Conservation (phyloP, 2,113 vertebrate genomes). For the Gambusia holbrooki region DNA sequence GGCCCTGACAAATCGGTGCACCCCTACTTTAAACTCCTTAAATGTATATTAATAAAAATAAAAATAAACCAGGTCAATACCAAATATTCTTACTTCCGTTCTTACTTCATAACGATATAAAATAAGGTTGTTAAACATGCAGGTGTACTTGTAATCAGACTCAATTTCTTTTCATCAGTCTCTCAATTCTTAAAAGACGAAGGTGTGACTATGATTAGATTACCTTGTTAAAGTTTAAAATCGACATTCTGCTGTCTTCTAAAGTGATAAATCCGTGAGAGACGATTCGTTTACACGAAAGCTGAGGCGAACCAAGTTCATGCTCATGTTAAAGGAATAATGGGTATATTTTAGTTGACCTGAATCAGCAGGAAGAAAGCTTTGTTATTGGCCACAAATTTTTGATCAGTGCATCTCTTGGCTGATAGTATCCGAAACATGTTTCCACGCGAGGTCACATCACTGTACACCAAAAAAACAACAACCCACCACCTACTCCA, state of each 20-base stretch:
- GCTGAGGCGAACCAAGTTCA: not conserved
- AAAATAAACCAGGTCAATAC: too few relatives aligned
- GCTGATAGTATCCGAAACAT: not conserved
- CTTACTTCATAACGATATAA: too few relatives aligned
- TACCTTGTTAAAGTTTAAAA: not conserved
- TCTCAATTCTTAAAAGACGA: not conserved
- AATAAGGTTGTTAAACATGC: too few relatives aligned
- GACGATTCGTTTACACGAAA: too few relatives aligned
- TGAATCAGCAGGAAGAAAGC: too few relatives aligned
- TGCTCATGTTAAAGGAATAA: not conserved
- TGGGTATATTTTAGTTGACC: too few relatives aligned
- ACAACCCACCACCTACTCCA: not conserved
- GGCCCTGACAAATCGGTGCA: too few relatives aligned
- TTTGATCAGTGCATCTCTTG: not conserved
- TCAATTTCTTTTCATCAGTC: not conserved
- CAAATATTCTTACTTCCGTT: too few relatives aligned
- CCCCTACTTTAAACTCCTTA: not conserved
- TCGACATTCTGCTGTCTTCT: not conserved
- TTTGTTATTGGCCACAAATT: not conserved
- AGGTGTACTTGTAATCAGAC: not conserved
- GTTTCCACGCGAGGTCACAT: not conserved
- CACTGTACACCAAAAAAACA: conserved; percentile 9
- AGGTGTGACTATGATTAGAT: not conserved
- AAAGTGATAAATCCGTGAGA: too few relatives aligned
- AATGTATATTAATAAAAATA: too few relatives aligned